Conservation (phyloP, 1,140 invertebrate genomes). For the Littorina saxatilis region DNA sequence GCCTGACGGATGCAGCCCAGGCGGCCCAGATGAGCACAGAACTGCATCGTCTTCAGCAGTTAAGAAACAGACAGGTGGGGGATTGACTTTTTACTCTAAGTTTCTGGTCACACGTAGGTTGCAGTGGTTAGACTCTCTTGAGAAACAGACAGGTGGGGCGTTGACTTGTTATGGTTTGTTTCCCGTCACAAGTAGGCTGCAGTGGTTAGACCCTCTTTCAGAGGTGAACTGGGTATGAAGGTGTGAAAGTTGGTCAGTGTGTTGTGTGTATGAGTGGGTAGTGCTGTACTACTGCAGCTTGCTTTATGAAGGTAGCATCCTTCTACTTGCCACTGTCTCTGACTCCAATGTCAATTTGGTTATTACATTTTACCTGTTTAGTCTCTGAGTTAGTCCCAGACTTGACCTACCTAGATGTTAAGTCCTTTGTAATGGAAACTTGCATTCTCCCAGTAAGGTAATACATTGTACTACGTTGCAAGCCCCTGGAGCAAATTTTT, state of each 20-base stretch:
- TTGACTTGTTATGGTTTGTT: not conserved
- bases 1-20: constrained; percentile 64
- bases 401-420: too few relatives aligned
- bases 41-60: constrained; percentile 57
- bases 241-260: not conserved
- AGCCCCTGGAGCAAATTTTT: too few relatives aligned
- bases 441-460: too few relatives aligned
- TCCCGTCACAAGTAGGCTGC: not conserved
- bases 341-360: too few relatives aligned
- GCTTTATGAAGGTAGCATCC: too few relatives aligned
- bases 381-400: too few relatives aligned
- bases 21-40: constrained; percentile 60
- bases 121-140: not conserved
- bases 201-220: not conserved
- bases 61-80: constrained; percentile 52
- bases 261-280: not conserved
- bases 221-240: not conserved
- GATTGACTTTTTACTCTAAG: not conserved
- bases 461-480: too few relatives aligned
- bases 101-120: too few relatives aligned
- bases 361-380: too few relatives aligned
- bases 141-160: not conserved
- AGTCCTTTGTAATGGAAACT: too few relatives aligned
- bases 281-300: too few relatives aligned
- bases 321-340: too few relatives aligned